Evolutionary conservation across 2,888 invertebrate genomes (phyloP).

Genomic region (Diarsia mendica): DNA sequence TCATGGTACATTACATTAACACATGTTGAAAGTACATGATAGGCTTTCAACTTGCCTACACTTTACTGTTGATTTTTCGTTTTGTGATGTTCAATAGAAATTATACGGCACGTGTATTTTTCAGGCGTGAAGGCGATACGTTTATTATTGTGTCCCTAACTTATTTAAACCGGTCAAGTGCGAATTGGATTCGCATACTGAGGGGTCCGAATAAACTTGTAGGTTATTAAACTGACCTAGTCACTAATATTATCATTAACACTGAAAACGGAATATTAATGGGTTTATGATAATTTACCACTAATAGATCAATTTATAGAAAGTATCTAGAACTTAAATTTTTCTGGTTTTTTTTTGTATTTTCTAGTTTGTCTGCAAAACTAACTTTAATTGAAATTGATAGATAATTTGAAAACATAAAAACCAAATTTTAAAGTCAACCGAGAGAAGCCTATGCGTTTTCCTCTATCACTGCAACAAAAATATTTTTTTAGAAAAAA

Average conservation of each 20-base stretch:
- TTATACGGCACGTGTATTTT: slow-evolving; percentile 9
- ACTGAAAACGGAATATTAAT: no score
- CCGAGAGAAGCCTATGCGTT: not conserved
- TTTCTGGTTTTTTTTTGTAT: no score
- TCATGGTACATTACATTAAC: slow-evolving; percentile 71
- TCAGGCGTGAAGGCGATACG: no score
- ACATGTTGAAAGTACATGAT: slow-evolving; percentile 63
- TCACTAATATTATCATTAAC: no score
- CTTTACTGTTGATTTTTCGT: slow-evolving; percentile 52
- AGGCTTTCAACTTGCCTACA: slow-evolving; percentile 54
- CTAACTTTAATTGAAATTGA: no score
- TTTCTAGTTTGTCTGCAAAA: no score
- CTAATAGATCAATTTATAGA: no score
- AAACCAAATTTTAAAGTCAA: not conserved
- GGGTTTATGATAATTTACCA: no score
- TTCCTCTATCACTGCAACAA: not conserved
- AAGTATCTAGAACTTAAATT: no score
- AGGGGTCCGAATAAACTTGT: no score
- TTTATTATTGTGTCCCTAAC: not conserved
- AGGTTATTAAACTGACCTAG: no score
- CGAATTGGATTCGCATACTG: no score
- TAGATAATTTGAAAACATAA: not conserved
- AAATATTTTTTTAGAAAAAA: not conserved
- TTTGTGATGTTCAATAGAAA: slow-evolving; percentile 31
- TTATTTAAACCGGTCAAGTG: not conserved